Evolutionary conservation across 2,797 vertebrate species (phyloP), one percentile per base, ranked within the genome.

Genomic region (Cossypha niveicapilla): DNA sequence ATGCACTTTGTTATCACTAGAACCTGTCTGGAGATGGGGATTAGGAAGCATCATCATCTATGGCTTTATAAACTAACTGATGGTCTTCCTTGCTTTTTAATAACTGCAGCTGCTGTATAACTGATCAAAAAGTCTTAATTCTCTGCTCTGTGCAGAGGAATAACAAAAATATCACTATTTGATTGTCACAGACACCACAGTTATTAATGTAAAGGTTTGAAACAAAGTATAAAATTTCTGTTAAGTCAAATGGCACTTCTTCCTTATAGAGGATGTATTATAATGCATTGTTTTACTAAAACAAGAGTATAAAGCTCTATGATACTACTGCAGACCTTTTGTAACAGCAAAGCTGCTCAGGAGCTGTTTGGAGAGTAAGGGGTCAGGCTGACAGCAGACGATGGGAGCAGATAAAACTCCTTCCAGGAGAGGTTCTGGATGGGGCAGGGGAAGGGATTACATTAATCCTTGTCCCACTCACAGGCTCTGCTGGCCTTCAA

Each of bases 401-500:
- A 44, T 62, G 83, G 91, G 24, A 89, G 23, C 74, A 97, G 95
- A 97, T 92, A 96, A 97, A 83, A 80, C 32, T 95, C 80, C 89
- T 80, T 90, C 63, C 65, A 90, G 62, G 83, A 96, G 77, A 82
- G 79, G 86, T 91, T 96, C 90, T 97, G 92, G 94, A 90, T 23
- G 22, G 85, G 73, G 57, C n/a, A 87, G 66, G 25, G 57, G 78
- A 86, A 88, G 90, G 95, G 94, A 94, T 94, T 94, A 94, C 89
- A 80, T 95, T 97, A 95, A 97, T 97, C 95, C 87, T 60, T 82
- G 74, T 94, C 77, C 90, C 92, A 93, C 85, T 97, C 90, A 78
- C 79, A 92, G 91, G 68, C 78, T 72, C 62, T 12, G 72, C 92
- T 97, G 94, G 95, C 97, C 97, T 98, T 98, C 97, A 98, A 98